A percentile compares a stretch with the other conserved stretches of the same genome.
These are phyloP conservation scores for Synaphobranchus kaupii DNA, from an alignment of 2,797 vertebrate species.

Conservation along the genomic window DNA sequence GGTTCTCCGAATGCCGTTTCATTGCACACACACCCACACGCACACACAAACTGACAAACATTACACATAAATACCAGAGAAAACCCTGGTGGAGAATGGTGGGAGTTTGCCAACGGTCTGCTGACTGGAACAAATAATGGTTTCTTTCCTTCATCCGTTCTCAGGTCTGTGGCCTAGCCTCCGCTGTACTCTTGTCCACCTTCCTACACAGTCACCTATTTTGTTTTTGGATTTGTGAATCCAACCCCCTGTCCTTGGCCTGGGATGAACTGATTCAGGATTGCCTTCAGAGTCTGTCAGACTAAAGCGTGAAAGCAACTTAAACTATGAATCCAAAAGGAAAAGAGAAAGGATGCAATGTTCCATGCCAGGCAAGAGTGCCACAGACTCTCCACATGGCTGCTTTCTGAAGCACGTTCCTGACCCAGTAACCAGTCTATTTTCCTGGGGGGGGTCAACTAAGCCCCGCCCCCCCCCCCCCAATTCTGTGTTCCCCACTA, in stretches of 20 bases:
- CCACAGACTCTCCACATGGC: background rate
- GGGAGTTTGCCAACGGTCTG: background rate
- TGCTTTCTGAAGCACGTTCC: background rate
- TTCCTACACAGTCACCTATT: background rate
- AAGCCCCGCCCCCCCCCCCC: background rate
- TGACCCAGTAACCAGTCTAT: background rate
- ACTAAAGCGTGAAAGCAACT: background rate
- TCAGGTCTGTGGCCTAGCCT: background rate
- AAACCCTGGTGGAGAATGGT: background rate
- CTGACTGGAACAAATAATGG: background rate
- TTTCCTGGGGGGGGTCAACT: background rate
- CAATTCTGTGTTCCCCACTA: constrained; percentile 40
- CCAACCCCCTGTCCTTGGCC: background rate
- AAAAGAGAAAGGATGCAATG: background rate
- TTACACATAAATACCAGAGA: background rate
- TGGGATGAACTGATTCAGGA: background rate
- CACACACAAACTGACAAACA: background rate
- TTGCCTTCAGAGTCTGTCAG: background rate
- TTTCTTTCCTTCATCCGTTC: background rate
- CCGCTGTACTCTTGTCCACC: background rate
- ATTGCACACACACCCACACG: too few species aligned
- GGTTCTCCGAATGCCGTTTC: too few species aligned
- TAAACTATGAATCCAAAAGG: background rate
- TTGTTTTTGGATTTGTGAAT: background rate
- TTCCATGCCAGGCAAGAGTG: background rate